These are phyloP conservation scores for Dipodomys merriami DNA, from an alignment of 2,113 vertebrate genomes.

Conservation along the genomic window DNA sequence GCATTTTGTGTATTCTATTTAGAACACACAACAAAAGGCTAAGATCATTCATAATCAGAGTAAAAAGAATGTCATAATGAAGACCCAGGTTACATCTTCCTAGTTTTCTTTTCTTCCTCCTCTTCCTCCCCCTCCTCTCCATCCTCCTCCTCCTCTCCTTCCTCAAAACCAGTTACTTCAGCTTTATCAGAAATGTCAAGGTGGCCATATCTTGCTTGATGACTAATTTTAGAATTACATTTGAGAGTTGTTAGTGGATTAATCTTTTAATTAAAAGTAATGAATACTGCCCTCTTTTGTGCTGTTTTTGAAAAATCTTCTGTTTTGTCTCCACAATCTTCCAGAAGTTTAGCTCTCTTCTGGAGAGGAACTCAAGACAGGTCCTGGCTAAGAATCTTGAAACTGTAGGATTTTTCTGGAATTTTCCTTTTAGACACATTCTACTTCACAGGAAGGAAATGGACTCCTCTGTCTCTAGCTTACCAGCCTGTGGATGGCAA, in stretches of 20 bases:
- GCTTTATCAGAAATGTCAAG: slow-evolving; percentile 52
- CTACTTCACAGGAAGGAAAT: background rate
- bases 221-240: slow-evolving; percentile 56
- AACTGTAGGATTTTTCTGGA: background rate
- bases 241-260: slow-evolving; percentile 51
- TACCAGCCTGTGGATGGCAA: background rate
- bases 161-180: slow-evolving; percentile 34
- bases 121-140: background rate
- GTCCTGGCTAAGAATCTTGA: background rate
- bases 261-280: slow-evolving; percentile 44
- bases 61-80: background rate
- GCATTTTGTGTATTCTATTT: background rate
- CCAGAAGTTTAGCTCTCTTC: background rate
- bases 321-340: background rate
- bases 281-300: background rate
- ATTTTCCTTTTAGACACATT: background rate
- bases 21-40: background rate
- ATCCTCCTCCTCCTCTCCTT: background rate
- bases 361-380: background rate
- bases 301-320: background rate
- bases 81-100: background rate
- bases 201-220: slow-evolving; percentile 41
- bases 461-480: background rate
- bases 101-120: background rate
- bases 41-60: background rate